These are phyloP conservation scores for Dromiciops gliroides DNA, from an alignment of 2,113 vertebrate species.

Conservation along the genomic window DNA sequence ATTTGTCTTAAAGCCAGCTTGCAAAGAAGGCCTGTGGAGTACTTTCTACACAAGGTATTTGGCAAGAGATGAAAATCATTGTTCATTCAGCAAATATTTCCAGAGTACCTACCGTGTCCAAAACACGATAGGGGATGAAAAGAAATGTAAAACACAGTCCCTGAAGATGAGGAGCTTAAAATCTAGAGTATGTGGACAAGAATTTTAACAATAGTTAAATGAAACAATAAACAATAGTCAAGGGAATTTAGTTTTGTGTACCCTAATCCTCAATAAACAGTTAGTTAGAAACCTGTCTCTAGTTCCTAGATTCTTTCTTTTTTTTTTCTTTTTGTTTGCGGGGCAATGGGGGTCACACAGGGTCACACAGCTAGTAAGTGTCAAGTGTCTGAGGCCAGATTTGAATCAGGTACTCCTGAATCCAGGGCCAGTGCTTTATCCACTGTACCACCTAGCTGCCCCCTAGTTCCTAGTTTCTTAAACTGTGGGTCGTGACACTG, in stretches of 20 bases:
- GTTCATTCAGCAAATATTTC: neutral
- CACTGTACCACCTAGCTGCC: too few relatives aligned
- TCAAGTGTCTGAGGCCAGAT: too few relatives aligned
- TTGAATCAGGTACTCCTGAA: too few relatives aligned
- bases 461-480: too few relatives aligned
- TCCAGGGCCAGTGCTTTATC: too few relatives aligned
- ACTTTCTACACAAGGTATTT: neutral
- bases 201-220: neutral
- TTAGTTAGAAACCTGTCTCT: neutral
- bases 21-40: neutral
- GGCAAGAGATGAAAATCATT: neutral
- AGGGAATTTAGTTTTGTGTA: neutral
- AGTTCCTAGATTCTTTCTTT: too few relatives aligned
- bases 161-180: neutral
- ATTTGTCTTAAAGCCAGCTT: neutral
- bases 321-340: too few relatives aligned
- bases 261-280: neutral
- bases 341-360: too few relatives aligned
- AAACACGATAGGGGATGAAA: neutral
- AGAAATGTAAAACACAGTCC: neutral
- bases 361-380: too few relatives aligned
- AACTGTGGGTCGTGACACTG: too few relatives aligned
- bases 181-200: neutral
- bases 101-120: neutral
- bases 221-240: neutral